Base-by-base conservation (phyloP, 2,797 vertebrate species). In the Bovichtus diacanthus region DNA sequence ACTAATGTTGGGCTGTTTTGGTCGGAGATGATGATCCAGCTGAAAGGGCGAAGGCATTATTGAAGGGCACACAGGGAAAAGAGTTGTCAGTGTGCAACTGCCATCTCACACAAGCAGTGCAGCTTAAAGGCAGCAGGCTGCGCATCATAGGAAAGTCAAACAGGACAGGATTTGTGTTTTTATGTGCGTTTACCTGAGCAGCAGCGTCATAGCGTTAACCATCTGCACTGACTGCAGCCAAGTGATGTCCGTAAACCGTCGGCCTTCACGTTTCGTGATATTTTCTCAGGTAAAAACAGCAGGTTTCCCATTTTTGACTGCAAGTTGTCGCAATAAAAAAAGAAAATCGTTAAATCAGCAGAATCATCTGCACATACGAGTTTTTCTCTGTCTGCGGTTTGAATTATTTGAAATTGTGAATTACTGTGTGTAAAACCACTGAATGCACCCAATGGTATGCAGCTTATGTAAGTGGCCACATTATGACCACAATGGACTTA, bases 31-130 rank as follows among this genome's bases (percentile, higher is more conserved):
- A 25, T 44, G 68, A 63, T 67, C 43, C 75, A 62, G 65, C 81
- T 27, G 68, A 76, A 84, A 90, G 89, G 90, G 86, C 86, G 84
- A 88, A 83, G 59, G 81, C 84, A 11, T 67, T 21, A 82, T 9
- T 91, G 86, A 92, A 93, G 93, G 92, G 86, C 93, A 92, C 81
- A 84, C 78, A 31, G 38, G 58, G 54, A 3, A 7, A 44, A 79
- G 74, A 84, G 90, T 86, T 86, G 72, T 39, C 77, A 76, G 75
- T 15, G 76, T 15, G 76, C 23, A 3, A 27, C 49, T 61, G 67
- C 43, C 27, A 15, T 62, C 25, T 54, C 51, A 49, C 27, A 58
- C 49, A 2, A 54, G 66, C 21, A 49, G 51, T 73, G 36, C 4
- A 15, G 59, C 4, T 19, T 2, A 23, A 23, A 76, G 53, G 66